Base-by-base conservation (phyloP, 2,797 vertebrate genomes). In the Onychomys arenicola region DNA sequence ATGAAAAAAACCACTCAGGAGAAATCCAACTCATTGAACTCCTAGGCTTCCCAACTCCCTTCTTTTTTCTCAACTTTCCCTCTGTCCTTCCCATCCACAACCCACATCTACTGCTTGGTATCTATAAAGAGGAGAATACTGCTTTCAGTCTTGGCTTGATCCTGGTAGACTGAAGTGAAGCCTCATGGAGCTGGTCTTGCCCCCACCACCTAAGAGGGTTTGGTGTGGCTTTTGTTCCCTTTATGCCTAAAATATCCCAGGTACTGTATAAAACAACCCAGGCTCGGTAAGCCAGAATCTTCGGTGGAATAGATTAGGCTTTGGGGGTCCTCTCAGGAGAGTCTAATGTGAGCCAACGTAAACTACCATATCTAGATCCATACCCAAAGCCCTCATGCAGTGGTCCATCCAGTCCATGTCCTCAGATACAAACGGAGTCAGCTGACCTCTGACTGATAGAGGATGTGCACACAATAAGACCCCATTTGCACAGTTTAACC, bases 1-100 rank as follows among this genome's bases (percentile, higher is more conserved):
- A 7, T 93, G 67, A 90, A 92, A 97, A 92, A 55, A 34, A 78
- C 91, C 96, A 14, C 27, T 91, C 52, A 6, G 76, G 93, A 17
- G 92, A 97, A 97, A 71, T 95, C 76, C 17, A 7, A 78, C 37
- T 77, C 34, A 69, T 40, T 84, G 71, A 76, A 76, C 59, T 78
- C 84, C 37, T 89, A n/a, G 17, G 32, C 59, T 40, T 75, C 86
- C 37, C 12, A 37, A 27, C 29, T 46, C 34, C 77, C 46, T 91
- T 37, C 61, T 40, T 78, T 57, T 83, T 57, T 67, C 69, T 87
- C 59, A 77, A 12, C 5, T 76, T 59, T 23, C 13, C 34, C 19
- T 57, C 80, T 89, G 43, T 67, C 37, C 32, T 87, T 73, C 16
- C 8, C 37, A 6, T 12, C 13, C 6, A 5, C 11, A 23, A n/a